Evolutionary conservation across 64 coral and sea anemone species (phyloP).

Genomic region (Astreopora myriophthalma): DNA sequence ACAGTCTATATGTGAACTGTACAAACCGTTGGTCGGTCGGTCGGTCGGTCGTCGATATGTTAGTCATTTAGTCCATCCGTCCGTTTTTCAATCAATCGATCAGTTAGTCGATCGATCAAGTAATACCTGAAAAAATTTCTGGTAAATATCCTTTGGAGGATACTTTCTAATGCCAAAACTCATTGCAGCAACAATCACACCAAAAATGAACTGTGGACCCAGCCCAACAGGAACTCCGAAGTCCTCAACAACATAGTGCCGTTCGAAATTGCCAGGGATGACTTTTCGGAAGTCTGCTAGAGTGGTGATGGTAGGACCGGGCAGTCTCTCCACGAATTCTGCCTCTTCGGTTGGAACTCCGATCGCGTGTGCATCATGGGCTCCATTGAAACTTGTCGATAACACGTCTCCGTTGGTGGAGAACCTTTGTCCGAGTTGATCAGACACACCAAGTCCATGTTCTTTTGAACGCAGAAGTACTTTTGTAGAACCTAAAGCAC

Average conservation of each 20-base stretch:
- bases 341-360: slow-evolving; percentile 22
- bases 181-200: background rate
- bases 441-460: slow-evolving; percentile 33
- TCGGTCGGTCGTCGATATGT: too few relatives aligned
- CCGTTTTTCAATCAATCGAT: too few relatives aligned
- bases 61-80: too few relatives aligned
- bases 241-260: slow-evolving; percentile 49
- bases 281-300: slow-evolving; percentile 35
- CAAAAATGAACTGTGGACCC: background rate
- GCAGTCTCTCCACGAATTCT: background rate
- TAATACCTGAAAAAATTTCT: slow-evolving; percentile 44
- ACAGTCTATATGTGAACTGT: too few relatives aligned
- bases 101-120: too few relatives aligned
- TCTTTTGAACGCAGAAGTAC: slow-evolving; percentile 52
- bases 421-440: slow-evolving; percentile 23
- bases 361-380: background rate
- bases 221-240: slow-evolving; percentile 8
- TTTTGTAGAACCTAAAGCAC: slow-evolving; percentile 60
- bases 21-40: too few relatives aligned
- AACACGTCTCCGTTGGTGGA: slow-evolving; percentile 55
- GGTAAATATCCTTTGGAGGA: background rate
- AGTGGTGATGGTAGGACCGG: background rate
- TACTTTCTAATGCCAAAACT: background rate
- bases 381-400: slow-evolving; percentile 37
- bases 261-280: background rate